A percentile compares a stretch with the other conserved stretches of the same genome.
Conservation (phyloP, 2,888 invertebrate genomes). For the Cosmia pyralina region DNA sequence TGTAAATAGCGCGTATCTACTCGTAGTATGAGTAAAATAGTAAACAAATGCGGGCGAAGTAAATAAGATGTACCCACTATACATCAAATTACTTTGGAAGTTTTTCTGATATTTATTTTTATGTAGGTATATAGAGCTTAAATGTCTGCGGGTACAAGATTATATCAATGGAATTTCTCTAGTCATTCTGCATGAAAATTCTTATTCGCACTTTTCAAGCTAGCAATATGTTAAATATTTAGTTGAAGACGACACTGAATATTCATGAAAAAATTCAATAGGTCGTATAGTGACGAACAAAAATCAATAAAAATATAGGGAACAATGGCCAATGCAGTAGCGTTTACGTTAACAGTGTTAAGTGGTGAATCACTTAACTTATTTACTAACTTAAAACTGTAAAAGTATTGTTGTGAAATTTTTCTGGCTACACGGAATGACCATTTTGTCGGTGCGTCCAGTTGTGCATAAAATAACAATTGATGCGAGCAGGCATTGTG, state of each 20-base stretch:
- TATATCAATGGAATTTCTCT: neutral
- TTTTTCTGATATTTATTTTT: constrained; percentile 1
- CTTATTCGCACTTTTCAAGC: neutral
- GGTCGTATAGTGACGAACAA: constrained; percentile 18
- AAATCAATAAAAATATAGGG: constrained; percentile 39
- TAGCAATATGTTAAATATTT: neutral
- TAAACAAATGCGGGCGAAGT: constrained; percentile 10
- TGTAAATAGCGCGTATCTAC: constrained; percentile 9
- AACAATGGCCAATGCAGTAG: constrained; percentile 41
- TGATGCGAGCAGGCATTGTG: constrained; percentile 78
- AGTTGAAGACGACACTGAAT: constrained; percentile 21
- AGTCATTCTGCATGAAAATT: neutral
- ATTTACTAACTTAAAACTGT: constrained; percentile 64
- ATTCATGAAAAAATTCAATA: constrained; percentile 25
- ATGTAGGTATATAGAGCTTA: neutral
- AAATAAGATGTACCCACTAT: neutral
- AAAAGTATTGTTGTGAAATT: constrained; percentile 61
- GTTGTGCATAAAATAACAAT: constrained; percentile 84
- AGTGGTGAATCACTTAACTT: constrained; percentile 52
- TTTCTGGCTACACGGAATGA: constrained; percentile 66
- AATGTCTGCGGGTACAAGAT: neutral
- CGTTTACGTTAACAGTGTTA: constrained; percentile 29
- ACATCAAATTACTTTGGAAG: neutral
- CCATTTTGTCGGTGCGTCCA: constrained; percentile 70
- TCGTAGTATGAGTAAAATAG: neutral